Evolutionary conservation across 2,888 invertebrate genomes (phyloP).

Genomic region (Unio delphinus): DNA sequence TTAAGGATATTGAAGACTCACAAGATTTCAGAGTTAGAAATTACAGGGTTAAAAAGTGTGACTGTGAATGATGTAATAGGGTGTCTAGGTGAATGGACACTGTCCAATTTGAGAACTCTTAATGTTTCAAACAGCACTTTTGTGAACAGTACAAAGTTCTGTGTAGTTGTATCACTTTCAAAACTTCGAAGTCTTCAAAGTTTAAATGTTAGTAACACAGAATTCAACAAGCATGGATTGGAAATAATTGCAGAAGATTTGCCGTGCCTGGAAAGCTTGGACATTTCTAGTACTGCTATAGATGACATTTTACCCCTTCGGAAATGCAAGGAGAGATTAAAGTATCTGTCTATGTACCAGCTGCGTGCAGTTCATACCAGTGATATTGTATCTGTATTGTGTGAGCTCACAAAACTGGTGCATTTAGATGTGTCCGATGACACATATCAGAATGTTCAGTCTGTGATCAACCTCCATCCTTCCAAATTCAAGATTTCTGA

Average conservation of each 20-base stretch:
- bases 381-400: conserved; percentile 73
- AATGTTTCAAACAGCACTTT: conserved; percentile 79
- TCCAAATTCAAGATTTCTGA: conserved; percentile 55
- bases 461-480: conserved; percentile 73
- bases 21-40: conserved; percentile 78
- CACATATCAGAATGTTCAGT: conserved; percentile 70
- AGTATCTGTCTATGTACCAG: conserved; percentile 77
- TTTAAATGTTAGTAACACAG: conserved; percentile 80
- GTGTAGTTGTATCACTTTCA: conserved; percentile 77
- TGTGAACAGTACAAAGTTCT: conserved; percentile 76
- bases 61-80: conserved; percentile 78
- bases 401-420: conserved; percentile 74
- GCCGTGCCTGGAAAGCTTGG: conserved; percentile 77
- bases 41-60: conserved; percentile 75
- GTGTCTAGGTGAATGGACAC: conserved; percentile 79
- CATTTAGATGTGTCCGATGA: conserved; percentile 77
- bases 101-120: conserved; percentile 76
- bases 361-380: conserved; percentile 71
- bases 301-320: conserved; percentile 77
- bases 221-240: conserved; percentile 79
- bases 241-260: conserved; percentile 80
- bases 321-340: conserved; percentile 76
- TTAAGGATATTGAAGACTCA: conserved; percentile 78
- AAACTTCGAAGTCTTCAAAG: conserved; percentile 76
- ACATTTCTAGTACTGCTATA: conserved; percentile 79